Evolutionary conservation across 2,797 vertebrate genomes (phyloP).

Genomic region (Coendou prehensilis): DNA sequence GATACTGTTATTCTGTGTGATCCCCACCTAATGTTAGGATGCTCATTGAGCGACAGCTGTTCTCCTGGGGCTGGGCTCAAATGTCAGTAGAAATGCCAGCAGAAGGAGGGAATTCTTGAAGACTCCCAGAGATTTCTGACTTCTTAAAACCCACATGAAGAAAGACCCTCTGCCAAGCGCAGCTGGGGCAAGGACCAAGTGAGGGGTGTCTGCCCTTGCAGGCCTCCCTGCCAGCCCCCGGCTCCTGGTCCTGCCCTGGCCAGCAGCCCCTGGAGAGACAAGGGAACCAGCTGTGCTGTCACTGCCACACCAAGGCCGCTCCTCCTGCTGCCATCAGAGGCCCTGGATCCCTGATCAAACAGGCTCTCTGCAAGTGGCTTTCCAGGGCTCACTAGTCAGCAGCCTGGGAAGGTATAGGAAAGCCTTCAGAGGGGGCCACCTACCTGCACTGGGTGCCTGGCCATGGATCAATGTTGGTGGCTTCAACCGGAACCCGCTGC

Average conservation of each 20-base stretch:
- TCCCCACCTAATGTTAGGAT: background rate
- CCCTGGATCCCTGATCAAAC: background rate
- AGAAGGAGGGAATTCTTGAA: background rate
- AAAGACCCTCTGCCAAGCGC: background rate
- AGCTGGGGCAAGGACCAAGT: background rate
- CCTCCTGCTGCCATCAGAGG: no score
- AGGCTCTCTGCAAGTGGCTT: background rate
- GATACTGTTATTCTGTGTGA: background rate
- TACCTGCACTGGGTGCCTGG: conserved; percentile 98
- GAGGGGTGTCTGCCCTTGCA: rapidly evolving
- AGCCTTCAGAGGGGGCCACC: conserved; percentile 52
- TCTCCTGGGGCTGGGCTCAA: background rate
- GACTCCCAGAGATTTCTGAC: background rate
- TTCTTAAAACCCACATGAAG: background rate
- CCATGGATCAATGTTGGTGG: conserved; percentile 98
- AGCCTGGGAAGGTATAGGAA: background rate
- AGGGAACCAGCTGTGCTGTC: background rate
- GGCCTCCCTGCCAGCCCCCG: background rate
- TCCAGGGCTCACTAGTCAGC: background rate
- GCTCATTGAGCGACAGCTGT: rapidly evolving
- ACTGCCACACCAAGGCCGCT: no score
- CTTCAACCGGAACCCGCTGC: conserved; percentile 97
- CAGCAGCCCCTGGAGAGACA: background rate
- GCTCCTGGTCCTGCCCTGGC: background rate
- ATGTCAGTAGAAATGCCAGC: background rate